Conservation (phyloP, 2,888 invertebrate genomes). For the Chirona hameri region DNA sequence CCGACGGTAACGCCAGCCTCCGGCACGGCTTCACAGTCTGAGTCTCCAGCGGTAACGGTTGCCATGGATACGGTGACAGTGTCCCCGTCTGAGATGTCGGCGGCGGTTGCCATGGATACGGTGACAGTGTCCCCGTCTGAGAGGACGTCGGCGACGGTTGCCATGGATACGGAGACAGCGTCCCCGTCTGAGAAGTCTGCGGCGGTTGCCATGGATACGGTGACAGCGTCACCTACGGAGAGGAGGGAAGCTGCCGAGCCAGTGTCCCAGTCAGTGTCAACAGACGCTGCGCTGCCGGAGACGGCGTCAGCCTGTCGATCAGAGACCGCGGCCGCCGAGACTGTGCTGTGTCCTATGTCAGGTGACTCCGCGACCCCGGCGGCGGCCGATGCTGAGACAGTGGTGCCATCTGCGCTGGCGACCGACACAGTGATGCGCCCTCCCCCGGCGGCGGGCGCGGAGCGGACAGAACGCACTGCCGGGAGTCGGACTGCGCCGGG, state of each 20-base stretch:
- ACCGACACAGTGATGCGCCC: no score
- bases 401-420: no score
- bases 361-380: no score
- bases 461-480: neutral
- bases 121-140: neutral
- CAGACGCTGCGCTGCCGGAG: no score
- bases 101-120: neutral
- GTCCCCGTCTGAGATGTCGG: neutral
- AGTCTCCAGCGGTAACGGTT: neutral
- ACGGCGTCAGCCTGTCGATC: no score
- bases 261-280: no score
- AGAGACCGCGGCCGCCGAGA: no score
- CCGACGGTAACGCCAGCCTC: neutral
- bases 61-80: neutral
- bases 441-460: neutral
- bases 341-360: no score
- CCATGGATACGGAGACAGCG: neutral
- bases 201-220: neutral
- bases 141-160: neutral
- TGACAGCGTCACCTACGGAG: neutral
- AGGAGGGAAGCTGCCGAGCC: no score
- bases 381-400: no score
- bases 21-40: no score
- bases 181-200: neutral
- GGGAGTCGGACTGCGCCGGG: neutral